Percentiles rank a stretch among this genome's conserved stretches.
Evolutionary conservation across 2,113 vertebrate species (phyloP).

Genomic region (Neopipo cinnamomea): DNA sequence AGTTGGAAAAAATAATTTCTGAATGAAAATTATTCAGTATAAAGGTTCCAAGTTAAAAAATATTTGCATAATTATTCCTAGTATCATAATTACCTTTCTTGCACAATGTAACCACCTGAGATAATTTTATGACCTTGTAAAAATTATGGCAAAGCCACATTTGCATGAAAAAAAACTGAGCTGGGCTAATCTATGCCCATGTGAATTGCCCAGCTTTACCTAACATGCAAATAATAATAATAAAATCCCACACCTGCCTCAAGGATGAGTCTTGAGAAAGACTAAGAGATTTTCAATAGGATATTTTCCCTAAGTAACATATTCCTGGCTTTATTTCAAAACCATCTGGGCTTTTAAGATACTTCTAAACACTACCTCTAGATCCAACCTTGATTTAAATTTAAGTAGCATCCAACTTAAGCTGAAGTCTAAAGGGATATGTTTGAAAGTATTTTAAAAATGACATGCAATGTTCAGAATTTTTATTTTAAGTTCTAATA

Average conservation of each 20-base stretch:
- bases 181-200: not conserved
- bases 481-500: not conserved
- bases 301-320: not conserved
- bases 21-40: not conserved
- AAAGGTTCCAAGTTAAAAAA: not conserved
- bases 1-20: not conserved
- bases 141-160: not conserved
- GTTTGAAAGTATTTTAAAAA: not conserved
- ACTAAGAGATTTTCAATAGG: not conserved
- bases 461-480: not conserved
- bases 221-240: not conserved
- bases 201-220: not conserved
- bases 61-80: not conserved
- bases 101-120: not conserved
- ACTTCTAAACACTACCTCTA: not conserved
- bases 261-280: not conserved
- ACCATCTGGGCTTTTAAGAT: not conserved
- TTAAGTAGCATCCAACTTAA: not conserved
- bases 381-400: not conserved
- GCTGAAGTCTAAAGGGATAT: not conserved
- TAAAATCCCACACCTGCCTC: not conserved
- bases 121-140: not conserved
- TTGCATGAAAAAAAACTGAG: not conserved
- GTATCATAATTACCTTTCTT: not conserved
- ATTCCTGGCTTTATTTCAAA: not conserved